Conservation (phyloP, 2,113 vertebrate genomes). For the Thryonomys swinderianus region DNA sequence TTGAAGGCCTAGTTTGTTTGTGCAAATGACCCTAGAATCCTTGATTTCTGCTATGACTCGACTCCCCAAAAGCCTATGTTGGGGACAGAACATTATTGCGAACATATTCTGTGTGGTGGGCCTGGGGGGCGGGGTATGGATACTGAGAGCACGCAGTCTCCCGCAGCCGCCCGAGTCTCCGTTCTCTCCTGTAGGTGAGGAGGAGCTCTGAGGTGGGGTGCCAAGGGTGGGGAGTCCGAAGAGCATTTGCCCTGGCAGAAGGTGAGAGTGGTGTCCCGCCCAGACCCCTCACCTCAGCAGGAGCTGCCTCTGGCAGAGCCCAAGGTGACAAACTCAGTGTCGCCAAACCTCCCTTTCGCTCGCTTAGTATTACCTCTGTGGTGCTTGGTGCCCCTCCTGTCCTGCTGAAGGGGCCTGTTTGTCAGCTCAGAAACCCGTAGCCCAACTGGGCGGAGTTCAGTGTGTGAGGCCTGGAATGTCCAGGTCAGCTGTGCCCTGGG, state of each 20-base stretch:
- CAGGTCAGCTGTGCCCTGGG: background rate
- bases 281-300: too few relatives aligned
- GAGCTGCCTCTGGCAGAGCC: background rate
- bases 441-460: background rate
- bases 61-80: background rate
- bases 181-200: background rate
- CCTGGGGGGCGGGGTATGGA: background rate
- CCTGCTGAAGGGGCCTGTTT: background rate
- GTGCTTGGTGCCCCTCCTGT: background rate
- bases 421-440: background rate
- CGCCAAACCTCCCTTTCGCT: background rate
- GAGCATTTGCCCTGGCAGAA: too few relatives aligned
- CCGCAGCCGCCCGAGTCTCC: background rate
- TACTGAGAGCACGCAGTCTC: background rate
- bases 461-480: background rate
- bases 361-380: background rate
- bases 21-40: background rate
- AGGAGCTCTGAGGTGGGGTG: background rate
- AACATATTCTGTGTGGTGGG: background rate
- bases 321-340: background rate
- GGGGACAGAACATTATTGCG: background rate
- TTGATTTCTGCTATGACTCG: background rate
- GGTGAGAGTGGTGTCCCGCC: too few relatives aligned
- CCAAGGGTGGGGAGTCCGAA: background rate
- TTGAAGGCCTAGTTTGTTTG: background rate